A percentile compares a stretch with the other conserved stretches of the same genome.
These are phyloP conservation scores for Chunga burmeisteri DNA, from an alignment of 2,113 vertebrate genomes.

Conservation along the genomic window DNA sequence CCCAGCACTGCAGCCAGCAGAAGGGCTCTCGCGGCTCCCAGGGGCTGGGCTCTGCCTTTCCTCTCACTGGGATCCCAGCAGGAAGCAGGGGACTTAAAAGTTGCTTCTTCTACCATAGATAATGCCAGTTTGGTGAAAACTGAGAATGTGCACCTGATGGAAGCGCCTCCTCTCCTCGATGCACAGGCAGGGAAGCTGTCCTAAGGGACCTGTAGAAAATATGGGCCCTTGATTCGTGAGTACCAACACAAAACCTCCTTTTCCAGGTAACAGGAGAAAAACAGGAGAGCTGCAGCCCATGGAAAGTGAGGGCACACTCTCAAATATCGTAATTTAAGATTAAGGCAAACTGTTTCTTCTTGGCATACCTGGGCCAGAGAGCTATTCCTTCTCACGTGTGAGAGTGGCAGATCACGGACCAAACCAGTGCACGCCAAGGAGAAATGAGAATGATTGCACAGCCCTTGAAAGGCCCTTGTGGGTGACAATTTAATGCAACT, in stretches of 20 bases:
- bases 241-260: background rate
- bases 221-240: background rate
- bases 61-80: background rate
- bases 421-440: background rate
- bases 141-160: too few relatives aligned
- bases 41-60: background rate
- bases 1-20: fast-evolving
- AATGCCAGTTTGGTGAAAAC: background rate
- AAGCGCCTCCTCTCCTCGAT: fast-evolving
- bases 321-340: background rate
- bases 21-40: background rate
- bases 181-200: fast-evolving
- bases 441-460: background rate
- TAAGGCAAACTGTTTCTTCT: background rate
- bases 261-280: background rate
- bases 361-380: background rate
- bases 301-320: too few relatives aligned
- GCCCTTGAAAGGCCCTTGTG: background rate
- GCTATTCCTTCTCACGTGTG: fast-evolving
- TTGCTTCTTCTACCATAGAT: background rate
- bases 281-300: background rate
- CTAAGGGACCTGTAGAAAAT: background rate
- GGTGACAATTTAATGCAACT: background rate
- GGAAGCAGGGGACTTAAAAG: background rate
- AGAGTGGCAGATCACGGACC: background rate